Evolutionary conservation across 1,140 invertebrate genomes (phyloP).

Genomic region (Papilio machaon): DNA sequence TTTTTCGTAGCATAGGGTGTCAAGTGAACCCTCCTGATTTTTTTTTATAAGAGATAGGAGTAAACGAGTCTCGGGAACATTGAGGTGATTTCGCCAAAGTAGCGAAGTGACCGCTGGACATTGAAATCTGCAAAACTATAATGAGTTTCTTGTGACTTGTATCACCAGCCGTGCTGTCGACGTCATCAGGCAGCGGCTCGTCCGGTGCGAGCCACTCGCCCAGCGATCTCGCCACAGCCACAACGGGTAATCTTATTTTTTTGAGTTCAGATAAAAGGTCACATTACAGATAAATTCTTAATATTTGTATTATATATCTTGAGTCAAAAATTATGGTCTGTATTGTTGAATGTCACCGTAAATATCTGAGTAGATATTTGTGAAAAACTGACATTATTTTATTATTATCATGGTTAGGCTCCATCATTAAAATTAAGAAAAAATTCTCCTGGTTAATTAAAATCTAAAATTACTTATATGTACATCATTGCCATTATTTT

Average conservation of each 20-base stretch:
- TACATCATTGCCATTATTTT: background rate
- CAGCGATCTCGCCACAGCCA: slow-evolving; percentile 57
- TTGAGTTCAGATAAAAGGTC: background rate
- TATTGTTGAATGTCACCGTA: too few relatives aligned
- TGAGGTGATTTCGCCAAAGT: too few relatives aligned
- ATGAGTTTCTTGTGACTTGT: background rate
- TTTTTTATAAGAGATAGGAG: too few relatives aligned
- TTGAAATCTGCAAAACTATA: background rate
- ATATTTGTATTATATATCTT: background rate
- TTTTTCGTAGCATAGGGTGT: too few relatives aligned
- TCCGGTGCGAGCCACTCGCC: slow-evolving; percentile 74
- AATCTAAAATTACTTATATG: too few relatives aligned
- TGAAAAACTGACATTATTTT: background rate
- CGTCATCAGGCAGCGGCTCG: slow-evolving; percentile 68
- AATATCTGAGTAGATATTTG: too few relatives aligned
- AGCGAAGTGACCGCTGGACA: too few relatives aligned
- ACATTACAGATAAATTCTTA: background rate
- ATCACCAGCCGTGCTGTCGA: slow-evolving; percentile 50
- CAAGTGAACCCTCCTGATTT: too few relatives aligned
- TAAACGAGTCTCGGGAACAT: too few relatives aligned
- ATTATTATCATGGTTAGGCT: background rate
- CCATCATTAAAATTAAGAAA: background rate
- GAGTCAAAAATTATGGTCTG: background rate
- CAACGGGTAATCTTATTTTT: slow-evolving; percentile 53
- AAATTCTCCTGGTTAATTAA: background rate